Evolutionary conservation across 2,797 vertebrate species (phyloP), one percentile per base, ranked within the genome.

Genomic region (Erithacus rubecula): DNA sequence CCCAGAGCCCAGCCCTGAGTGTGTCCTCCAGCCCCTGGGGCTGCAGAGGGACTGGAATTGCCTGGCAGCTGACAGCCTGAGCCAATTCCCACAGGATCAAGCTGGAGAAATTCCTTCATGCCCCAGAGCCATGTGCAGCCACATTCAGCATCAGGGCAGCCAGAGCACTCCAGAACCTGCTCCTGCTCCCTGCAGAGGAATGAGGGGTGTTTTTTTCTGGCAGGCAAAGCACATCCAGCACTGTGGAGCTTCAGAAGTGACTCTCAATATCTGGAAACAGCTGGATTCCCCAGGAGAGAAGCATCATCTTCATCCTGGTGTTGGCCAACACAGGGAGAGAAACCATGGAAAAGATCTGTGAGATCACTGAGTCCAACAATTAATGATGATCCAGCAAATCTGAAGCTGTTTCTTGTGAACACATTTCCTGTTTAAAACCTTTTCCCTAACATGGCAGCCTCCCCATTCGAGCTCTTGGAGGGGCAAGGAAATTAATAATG

Each of bases 141-240:
- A 0, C 2, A 5, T 19, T 77, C 4, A 20, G 41, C n/a, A 37
- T 21, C 7, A 2, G 34, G 32, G 62, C 71, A 74, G 60, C 6
- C 11, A 4, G 56, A 81, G 10, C 64, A 55, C 49, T n/a, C 39
- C 0, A 0, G 22, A 18, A 24, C 7, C 30, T 8, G 1, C 9
- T 44, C 24, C 62, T 16, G 29, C 15, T 77, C 41, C 51, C 55
- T 2, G 1, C 0, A 0, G 23, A 1, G 1, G 49, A 36, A 29
- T 36, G 62, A 65, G 52, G 27, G 53, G 2, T 58, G 12, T 55
- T 55, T 43, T 46, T 12, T 12, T 23, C 34, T 29, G 68, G n/a
- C 51, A 29, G 34, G 24, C 0, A 17, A 16, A 77, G 39, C 4
- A 2, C 0, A 0, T 23, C 11, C 5, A 1, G 53, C 2, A 1